These are phyloP conservation scores for Euzophera pinguis DNA, from an alignment of 2,888 invertebrate species.

Conservation along the genomic window DNA sequence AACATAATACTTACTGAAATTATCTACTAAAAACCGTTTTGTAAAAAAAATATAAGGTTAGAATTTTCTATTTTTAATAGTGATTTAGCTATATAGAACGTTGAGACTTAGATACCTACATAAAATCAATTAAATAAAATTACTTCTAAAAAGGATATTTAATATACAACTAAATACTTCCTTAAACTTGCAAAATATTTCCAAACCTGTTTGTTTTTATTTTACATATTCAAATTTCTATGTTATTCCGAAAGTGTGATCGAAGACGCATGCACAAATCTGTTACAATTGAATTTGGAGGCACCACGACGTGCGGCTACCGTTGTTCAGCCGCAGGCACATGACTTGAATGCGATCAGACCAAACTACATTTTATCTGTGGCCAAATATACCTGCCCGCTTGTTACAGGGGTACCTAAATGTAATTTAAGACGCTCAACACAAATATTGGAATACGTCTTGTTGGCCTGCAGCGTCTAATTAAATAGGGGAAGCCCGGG, in stretches of 20 bases:
- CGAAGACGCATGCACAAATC: slow-evolving; percentile 29
- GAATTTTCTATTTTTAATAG: too few species aligned
- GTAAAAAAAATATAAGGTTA: too few species aligned
- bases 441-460: slow-evolving; percentile 71
- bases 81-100: too few species aligned
- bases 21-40: too few species aligned
- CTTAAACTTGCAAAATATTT: neutral
- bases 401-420: slow-evolving; percentile 64
- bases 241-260: neutral
- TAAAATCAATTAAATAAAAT: too few species aligned
- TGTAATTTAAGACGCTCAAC: slow-evolving; percentile 72
- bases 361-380: slow-evolving; percentile 67
- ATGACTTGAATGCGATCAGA: slow-evolving; percentile 69
- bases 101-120: too few species aligned
- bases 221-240: neutral
- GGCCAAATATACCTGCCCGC: slow-evolving; percentile 65
- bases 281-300: slow-evolving; percentile 37
- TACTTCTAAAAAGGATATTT: neutral
- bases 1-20: too few species aligned
- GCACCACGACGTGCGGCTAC: slow-evolving; percentile 42
- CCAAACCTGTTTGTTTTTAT: neutral
- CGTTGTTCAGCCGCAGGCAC: slow-evolving; percentile 42
- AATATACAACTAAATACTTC: neutral
- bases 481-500: too few species aligned
- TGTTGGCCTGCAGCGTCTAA: slow-evolving; percentile 55